Evolutionary conservation across 2,888 invertebrate species (phyloP).

Genomic region (Drosophila cyrtoloma): DNA sequence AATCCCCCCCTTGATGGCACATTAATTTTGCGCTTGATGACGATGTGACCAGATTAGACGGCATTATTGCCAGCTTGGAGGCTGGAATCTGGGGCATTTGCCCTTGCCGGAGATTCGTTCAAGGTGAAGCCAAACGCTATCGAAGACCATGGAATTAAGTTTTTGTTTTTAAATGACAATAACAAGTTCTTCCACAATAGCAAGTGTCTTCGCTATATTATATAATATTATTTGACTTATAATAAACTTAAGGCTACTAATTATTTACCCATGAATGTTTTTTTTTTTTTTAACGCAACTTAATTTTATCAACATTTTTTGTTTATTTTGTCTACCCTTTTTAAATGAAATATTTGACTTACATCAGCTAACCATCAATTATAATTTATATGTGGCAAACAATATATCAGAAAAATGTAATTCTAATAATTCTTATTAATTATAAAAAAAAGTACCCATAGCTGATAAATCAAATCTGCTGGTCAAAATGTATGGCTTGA

Average conservation of each 20-base stretch:
- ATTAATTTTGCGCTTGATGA: slow-evolving; percentile 72
- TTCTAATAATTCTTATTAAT: background rate
- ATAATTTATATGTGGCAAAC: background rate
- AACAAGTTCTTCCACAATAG: background rate
- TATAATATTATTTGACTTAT: background rate
- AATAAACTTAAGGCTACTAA: background rate
- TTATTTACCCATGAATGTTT: background rate
- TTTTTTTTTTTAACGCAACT: background rate
- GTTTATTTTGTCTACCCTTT: background rate
- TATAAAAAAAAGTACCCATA: background rate
- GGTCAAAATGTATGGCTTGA: background rate
- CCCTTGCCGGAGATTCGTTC: slow-evolving; percentile 47
- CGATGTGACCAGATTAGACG: slow-evolving; percentile 65
- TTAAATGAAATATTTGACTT: background rate
- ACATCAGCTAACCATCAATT: background rate
- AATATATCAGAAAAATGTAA: background rate
- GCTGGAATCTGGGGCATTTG: slow-evolving; percentile 39
- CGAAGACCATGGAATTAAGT: background rate
- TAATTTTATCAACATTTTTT: background rate
- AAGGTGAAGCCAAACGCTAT: slow-evolving; percentile 49
- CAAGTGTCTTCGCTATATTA: too few relatives aligned
- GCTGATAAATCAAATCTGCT: background rate
- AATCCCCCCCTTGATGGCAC: slow-evolving; percentile 80
- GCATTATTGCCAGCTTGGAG: slow-evolving; percentile 41
- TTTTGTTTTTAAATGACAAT: background rate